Conservation (phyloP, 2,113 vertebrate species). For the Sorex araneus region DNA sequence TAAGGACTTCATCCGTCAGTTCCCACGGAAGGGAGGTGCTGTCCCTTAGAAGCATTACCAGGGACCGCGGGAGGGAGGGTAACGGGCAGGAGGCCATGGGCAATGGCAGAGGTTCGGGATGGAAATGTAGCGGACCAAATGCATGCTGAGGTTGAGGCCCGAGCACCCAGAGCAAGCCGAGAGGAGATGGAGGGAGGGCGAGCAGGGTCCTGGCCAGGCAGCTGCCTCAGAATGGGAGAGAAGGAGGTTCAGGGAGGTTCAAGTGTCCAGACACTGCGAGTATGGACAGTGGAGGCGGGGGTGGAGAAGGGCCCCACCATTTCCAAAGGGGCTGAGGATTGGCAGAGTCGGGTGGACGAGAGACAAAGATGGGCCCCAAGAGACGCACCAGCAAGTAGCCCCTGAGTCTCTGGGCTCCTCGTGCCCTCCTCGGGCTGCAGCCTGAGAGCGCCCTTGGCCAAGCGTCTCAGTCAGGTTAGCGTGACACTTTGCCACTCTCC, state of each 20-base stretch:
- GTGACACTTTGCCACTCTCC: background rate
- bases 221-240: background rate
- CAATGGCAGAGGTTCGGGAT: background rate
- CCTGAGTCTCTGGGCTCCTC: background rate
- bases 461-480: background rate
- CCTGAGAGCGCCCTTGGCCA: background rate
- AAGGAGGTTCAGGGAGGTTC: background rate
- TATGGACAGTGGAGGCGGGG: too few species aligned
- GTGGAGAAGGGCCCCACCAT: background rate
- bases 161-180: background rate
- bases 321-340: background rate
- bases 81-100: background rate
- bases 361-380: background rate
- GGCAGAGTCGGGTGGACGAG: background rate
- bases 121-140: background rate
- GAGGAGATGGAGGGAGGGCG: background rate
- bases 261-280: background rate
- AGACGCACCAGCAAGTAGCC: background rate
- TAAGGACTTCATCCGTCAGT: slow-evolving; percentile 74
- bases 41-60: slow-evolving; percentile 78
- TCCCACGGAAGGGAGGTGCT: slow-evolving; percentile 70
- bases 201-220: fast-evolving
- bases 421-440: background rate
- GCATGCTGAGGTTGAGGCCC: fast-evolving
- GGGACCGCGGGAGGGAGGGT: slow-evolving; percentile 64